Evolutionary conservation across 1,140 invertebrate species (phyloP), one percentile per base, ranked within the genome.

Genomic region (Trissolcus basalis): DNA sequence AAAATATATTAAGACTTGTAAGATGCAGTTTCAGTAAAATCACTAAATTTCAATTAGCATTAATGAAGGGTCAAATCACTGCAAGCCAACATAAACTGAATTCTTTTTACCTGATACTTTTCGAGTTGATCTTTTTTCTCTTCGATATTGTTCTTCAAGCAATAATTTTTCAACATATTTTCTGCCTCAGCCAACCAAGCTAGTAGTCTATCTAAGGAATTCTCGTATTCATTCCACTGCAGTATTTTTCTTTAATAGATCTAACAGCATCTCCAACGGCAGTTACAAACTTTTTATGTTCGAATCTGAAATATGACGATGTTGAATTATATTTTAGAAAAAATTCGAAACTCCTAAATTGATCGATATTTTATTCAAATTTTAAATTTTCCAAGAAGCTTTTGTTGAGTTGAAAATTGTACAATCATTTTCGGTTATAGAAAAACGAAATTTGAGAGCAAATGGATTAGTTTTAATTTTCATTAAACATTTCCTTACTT

Each of bases 191-290:
- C 92, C 47, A 98, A 86, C 95, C 96, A 97, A 13, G 90, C 87
- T 43, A 96, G 90, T 27, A 98, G 88, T 41, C 92, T 90, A 73
- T 97, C 96, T 78, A 97, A 92, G 1, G 94, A 94, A 59, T 92
- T 91, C 82, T 98, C 96, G 82, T 97, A 98, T 63, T 96, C 94
- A 45, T 90, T 92, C 97, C 97, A 98, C 86, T 97, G 95, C 77
- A 94, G 92, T 36, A 98, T 90, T 60, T 94, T 73, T 96, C 93
- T 85, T 97, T 94, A 16, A 98, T 89, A 32, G 91, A 92, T 75
- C 93, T 92, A 79, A 92, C 91, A 0, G 94, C 92, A 82, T 96
- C 95, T 63, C 90, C 92, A 27, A 96, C 87, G 0, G 93, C 91
- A 0, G 91, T 91, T n/a, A 91, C 90, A 64, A 96, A 95, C 81